phyloP scores from a whole-genome alignment of 2,797 vertebrate species.

The Falco biarmicus region DNA sequence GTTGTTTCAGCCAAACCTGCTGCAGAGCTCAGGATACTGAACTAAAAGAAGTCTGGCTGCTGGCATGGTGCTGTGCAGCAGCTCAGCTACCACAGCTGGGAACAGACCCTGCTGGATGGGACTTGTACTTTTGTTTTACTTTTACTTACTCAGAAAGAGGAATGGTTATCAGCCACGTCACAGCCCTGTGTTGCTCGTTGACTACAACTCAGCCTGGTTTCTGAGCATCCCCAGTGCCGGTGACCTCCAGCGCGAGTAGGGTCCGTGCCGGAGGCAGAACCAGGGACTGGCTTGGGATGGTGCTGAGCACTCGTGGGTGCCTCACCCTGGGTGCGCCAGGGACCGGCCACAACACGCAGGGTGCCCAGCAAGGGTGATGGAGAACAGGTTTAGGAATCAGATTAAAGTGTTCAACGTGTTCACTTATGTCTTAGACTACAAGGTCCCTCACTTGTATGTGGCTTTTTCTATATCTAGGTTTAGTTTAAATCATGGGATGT shows the following conservation, averaged over 20 bases:
- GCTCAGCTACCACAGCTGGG: not conserved
- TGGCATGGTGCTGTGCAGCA: fast-evolving
- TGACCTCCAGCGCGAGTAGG: fast-evolving
- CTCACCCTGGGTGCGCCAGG: not conserved
- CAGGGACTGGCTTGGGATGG: not conserved
- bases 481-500: not conserved
- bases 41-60: not conserved
- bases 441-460: not conserved
- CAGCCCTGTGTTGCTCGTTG: fast-evolving
- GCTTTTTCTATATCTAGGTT: not conserved
- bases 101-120: not conserved
- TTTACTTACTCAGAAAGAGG: not conserved
- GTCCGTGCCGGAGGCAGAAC: not conserved
- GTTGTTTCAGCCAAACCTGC: conserved; percentile 36
- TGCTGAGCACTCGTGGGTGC: not conserved
- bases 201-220: not conserved
- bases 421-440: not conserved
- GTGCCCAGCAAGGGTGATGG: not conserved
- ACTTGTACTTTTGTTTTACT: not conserved
- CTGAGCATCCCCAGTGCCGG: not conserved
- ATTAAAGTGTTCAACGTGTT: not conserved
- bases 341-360: not conserved
- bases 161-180: not conserved
- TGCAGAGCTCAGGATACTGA: not conserved
- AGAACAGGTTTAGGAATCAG: not conserved